phyloP scores from a whole-genome alignment of 1,140 invertebrate genomes.

The Drosophila littoralis region DNA sequence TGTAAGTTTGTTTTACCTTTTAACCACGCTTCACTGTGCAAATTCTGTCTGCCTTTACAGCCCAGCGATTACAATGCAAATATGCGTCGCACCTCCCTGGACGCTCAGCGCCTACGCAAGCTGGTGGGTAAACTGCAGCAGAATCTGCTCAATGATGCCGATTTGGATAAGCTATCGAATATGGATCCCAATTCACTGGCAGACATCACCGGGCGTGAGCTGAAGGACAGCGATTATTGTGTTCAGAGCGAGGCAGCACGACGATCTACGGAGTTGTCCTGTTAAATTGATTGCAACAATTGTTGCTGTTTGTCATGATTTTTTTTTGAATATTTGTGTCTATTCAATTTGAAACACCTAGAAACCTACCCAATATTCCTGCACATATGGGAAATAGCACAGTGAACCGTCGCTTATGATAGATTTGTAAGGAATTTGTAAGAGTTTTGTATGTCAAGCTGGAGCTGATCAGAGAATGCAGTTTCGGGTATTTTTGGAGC shows the following conservation, averaged over 20 bases:
- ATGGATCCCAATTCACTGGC: slow-evolving; percentile 93
- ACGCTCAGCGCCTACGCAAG: slow-evolving; percentile 86
- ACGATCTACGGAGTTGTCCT: slow-evolving; percentile 65
- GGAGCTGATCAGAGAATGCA: slow-evolving; percentile 20
- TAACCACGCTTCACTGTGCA: slow-evolving; percentile 1
- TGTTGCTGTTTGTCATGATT: slow-evolving; percentile 1
- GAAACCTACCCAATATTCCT: slow-evolving; percentile 28
- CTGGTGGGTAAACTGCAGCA: slow-evolving; percentile 90
- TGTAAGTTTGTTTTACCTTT: slow-evolving; percentile 58
- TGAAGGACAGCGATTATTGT: slow-evolving; percentile 86
- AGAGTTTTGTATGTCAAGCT: slow-evolving; percentile 60
- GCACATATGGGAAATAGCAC: slow-evolving; percentile 25
- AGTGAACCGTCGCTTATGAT: slow-evolving; percentile 68
- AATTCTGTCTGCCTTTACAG: slow-evolving; percentile 12
- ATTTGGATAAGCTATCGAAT: slow-evolving; percentile 91
- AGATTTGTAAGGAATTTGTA: slow-evolving; percentile 74
- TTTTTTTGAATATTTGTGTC: slow-evolving; percentile 14
- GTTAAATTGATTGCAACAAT: slow-evolving; percentile 35
- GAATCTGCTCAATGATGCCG: slow-evolving; percentile 90
- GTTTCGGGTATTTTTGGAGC: slow-evolving; percentile 69
- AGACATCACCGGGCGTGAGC: slow-evolving; percentile 91
- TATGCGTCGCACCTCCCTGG: slow-evolving; percentile 85
- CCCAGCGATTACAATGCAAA: slow-evolving; percentile 76
- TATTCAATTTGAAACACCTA: slow-evolving; percentile 16
- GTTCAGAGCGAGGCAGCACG: slow-evolving; percentile 53